These are phyloP conservation scores for Otus sunia DNA, from an alignment of 2,113 vertebrate species.

Conservation along the genomic window DNA sequence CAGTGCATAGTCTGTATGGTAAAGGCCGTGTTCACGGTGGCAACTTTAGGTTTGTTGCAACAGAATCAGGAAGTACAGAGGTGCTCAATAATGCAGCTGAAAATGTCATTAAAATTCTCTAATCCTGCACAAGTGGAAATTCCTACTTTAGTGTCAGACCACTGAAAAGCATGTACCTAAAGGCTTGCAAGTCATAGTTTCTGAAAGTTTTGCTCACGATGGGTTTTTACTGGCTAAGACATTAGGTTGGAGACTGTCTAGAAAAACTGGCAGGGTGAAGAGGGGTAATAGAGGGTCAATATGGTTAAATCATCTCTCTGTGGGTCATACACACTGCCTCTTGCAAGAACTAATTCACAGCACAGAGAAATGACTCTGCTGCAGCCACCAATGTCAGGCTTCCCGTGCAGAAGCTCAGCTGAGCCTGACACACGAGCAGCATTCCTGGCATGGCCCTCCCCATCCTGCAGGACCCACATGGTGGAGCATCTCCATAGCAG, in stretches of 20 bases:
- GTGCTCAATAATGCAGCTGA: background rate
- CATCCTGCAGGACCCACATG: background rate
- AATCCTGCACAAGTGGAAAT: background rate
- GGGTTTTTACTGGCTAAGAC: background rate
- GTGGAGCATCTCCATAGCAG: background rate
- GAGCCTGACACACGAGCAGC: background rate
- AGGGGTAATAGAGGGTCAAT: background rate
- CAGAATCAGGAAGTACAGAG: background rate
- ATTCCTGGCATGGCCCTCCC: background rate
- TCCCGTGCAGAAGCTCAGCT: background rate
- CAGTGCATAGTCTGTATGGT: rapidly evolving
- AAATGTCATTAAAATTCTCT: background rate
- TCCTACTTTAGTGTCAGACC: background rate
- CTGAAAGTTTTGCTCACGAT: background rate
- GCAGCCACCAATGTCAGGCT: background rate
- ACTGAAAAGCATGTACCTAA: background rate
- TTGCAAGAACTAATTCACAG: background rate
- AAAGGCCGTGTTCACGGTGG: background rate
- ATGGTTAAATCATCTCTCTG: background rate
- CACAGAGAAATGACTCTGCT: background rate
- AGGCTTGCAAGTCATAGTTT: background rate
- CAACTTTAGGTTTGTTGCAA: background rate
- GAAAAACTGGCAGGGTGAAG: background rate
- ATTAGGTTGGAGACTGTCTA: background rate
- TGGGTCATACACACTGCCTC: background rate